Evolutionary conservation across 2,113 vertebrate genomes (phyloP).

Genomic region (Eretmochelys imbricata): DNA sequence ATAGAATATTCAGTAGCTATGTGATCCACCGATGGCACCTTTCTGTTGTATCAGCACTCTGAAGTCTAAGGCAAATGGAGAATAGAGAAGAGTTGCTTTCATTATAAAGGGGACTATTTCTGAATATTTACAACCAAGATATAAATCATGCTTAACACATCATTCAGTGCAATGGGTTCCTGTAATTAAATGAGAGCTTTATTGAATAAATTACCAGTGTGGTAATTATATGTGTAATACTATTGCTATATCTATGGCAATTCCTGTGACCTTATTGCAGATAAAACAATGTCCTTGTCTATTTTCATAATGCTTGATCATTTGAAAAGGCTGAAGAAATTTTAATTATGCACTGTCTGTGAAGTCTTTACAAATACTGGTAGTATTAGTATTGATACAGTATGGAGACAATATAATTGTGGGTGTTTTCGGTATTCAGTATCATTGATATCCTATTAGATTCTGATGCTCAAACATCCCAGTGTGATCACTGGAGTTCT

Average conservation of each 20-base stretch:
- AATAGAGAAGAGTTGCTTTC: neutral
- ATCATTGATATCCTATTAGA: neutral
- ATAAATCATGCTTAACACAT: slow-evolving; percentile 19
- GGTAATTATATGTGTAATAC: slow-evolving; percentile 46
- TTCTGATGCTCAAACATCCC: neutral
- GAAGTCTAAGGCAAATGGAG: rapidly evolving
- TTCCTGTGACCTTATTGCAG: slow-evolving; percentile 55
- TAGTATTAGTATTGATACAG: neutral
- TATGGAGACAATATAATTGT: neutral
- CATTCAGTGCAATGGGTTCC: slow-evolving; percentile 27
- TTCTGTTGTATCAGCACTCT: rapidly evolving
- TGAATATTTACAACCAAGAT: slow-evolving; percentile 19
- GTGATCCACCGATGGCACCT: rapidly evolving
- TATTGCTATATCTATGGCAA: neutral
- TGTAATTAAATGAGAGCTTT: slow-evolving; percentile 62
- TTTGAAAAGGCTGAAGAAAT: slow-evolving; percentile 23
- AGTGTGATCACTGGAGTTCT: neutral
- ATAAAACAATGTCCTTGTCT: slow-evolving; percentile 57
- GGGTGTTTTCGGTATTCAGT: neutral
- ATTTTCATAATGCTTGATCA: slow-evolving; percentile 27
- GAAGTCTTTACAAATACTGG: slow-evolving; percentile 9
- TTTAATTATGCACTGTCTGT: neutral
- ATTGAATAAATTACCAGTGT: slow-evolving; percentile 62
- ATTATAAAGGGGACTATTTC: neutral
- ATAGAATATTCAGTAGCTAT: rapidly evolving